Evolutionary conservation across 2,113 vertebrate genomes (phyloP).

Genomic region (Smithornis capensis): DNA sequence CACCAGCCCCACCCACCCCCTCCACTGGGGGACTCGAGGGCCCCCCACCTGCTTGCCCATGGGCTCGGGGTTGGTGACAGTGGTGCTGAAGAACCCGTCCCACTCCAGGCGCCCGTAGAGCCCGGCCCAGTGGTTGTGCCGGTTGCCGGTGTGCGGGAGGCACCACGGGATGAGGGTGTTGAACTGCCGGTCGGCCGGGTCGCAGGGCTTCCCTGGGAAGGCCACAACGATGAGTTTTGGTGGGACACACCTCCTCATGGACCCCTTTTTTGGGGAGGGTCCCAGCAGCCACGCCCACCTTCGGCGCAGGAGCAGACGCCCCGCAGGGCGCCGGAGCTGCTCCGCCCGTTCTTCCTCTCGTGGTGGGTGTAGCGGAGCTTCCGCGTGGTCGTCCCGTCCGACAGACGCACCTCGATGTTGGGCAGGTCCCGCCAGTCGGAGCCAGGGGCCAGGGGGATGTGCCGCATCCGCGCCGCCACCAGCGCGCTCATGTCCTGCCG

Average conservation of each 20-base stretch:
- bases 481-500: constrained; percentile 92
- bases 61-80: constrained; percentile 95
- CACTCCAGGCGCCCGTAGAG: constrained; percentile 94
- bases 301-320: constrained; percentile 91
- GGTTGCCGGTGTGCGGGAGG: constrained; percentile 93
- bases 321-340: constrained; percentile 81
- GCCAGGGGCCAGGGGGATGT: constrained; percentile 91
- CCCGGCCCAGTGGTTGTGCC: constrained; percentile 97
- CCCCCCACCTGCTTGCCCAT: constrained; percentile 94
- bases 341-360: constrained; percentile 89
- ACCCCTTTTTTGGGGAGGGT: background rate
- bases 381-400: constrained; percentile 85
- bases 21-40: fast-evolving
- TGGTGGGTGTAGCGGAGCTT: constrained; percentile 88
- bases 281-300: constrained; percentile 63
- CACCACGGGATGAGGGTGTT: constrained; percentile 98
- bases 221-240: fast-evolving
- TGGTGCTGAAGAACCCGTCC: constrained; percentile 98
- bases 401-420: constrained; percentile 89
- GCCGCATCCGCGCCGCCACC: constrained; percentile 93
- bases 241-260: background rate
- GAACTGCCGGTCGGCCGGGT: constrained; percentile 90
- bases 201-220: constrained; percentile 82
- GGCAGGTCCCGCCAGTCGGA: constrained; percentile 96
- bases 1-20: background rate